Base-by-base conservation (phyloP, 2,888 invertebrate genomes). In the Clostera curtula region DNA sequence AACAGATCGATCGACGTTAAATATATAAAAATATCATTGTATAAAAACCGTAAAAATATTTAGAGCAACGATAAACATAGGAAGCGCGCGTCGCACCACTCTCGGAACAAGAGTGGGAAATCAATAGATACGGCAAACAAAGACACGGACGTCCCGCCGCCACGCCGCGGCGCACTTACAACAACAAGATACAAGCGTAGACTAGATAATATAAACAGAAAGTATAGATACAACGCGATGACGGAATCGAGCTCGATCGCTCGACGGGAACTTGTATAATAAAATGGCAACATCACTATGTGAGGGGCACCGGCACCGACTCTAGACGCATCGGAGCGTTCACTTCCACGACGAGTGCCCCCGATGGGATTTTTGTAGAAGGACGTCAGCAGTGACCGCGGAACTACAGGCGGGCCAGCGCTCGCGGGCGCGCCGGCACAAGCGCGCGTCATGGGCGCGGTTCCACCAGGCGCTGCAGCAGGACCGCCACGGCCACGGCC, bases 401-500 rank as follows among this genome's bases (percentile, higher is more conserved):
- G 28, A 3, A 9, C 12, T 50, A 62, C 34, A 73, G 56, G 51
- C 63, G 65, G 54, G 77, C 73, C 44, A 75, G 71, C 29, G 77
- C 75, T 51, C 73, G 67, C 25, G 72, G 55, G 23, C 55, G 56
- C 45, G 75, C 69, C 68, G 68, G 64, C 59, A 54, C 63, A 35
- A 76, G 70, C 70, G 65, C 76, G 57, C 68, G 80, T 79, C 79
- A 77, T 65, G 76, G 77, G 8, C 64, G 70, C 59, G 75, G 66
- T 56, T 77, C 80, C 56, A 82, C 79, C 45, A 85, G 71, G 45
- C 79, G 83, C 68, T 89, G 87, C 53, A 88, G 79, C 49, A 88
- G 66, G 51, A 87, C 85, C 24, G 90, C 89, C 49, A 89, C 79
- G 39, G 87, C 55, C 51, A 89, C 76, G 31, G 89, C 89, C 55